Base-by-base conservation (phyloP, 2,797 vertebrate genomes). In the Malacoraja senta region DNA sequence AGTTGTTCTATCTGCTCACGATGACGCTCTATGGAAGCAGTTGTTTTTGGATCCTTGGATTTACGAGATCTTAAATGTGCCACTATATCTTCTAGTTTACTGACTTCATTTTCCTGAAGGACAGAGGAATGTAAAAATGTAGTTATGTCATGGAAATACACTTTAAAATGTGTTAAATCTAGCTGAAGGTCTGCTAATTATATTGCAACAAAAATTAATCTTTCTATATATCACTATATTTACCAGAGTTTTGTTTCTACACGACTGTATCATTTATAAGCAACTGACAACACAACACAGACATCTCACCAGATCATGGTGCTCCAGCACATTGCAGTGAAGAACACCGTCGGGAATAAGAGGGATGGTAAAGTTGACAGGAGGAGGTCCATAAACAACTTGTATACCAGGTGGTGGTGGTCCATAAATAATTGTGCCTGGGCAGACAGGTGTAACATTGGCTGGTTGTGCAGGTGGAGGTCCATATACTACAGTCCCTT, bases 281-380 rank as follows among this genome's bases (percentile, higher is more conserved):
- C 79, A 38, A 32, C 38, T 44, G 12, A 2, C 71, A 44, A 72
- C 15, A 44, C 68, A 92, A 13, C 26, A 76, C 12, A 53, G 24
- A 71, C 38, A 24, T 93, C 96, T 95, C 95, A 98, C 98, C 96
- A 96, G 93, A 38, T 96, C 93, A 0, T 95, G 96, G 93, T 98
- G 98, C 0, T 95, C 95, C 0, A 96, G 96, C 68, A 98, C 94
- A 0, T 97, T 98, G 95, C 98, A 98, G 94, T 96, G 97, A 71
- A 97, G 96, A 29, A 96, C 93, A 8, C 96, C 97, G 26, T 94
- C 13, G 6, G 97, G 96, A 81, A 97, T 13, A 17, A 97, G 94
- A 0, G 97, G 97, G n/a, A 97, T 63, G 0, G 96, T 94, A 93
- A 96, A 94, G 94, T 93, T 95, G 3, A 95, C 93, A 84, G 97